Evolutionary conservation across 2,797 vertebrate genomes (phyloP), one percentile per base, ranked within the genome.

Genomic region (Myotis myotis): DNA sequence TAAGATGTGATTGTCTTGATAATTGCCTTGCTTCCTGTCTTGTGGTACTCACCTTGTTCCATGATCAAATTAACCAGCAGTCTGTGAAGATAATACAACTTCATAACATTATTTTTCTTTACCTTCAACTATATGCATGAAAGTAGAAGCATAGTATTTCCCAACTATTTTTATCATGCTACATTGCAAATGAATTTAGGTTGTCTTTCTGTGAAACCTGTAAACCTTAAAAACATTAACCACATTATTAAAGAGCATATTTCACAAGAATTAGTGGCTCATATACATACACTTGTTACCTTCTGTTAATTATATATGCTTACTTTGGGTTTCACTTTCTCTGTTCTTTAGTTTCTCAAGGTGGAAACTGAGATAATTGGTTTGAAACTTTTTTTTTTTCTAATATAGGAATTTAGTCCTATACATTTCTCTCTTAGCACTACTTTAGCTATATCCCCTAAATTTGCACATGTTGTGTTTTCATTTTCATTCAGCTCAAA

Each of bases 221-320:
- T 80, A 62, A 86, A 71, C 23, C 87, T 94, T 53, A 25, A 87
- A 92, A 90, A 66, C 90, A 80, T 33, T 78, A 76, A 74, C 41
- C 64, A 20, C 6, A 51, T 60, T 88, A 57, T 79, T 62, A 33
- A 92, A 75, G 10, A 87, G 16, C 8, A 17, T 85, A 93, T 64
- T 82, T 94, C 49, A 66, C 19, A 85, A 55, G 66, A 94, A 70
- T 74, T 68, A 74, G 57, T 88, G n/a, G 72, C 19, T 74, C 28
- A 44, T 68, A 62, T 66, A 53, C 47, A 84, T 72, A 68, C 8
- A 66, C 6, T 70, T 64, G 20, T 86, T 86, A 47, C 9, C 2
- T 57, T 87, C 6, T 83, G 1, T 83, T 93, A 80, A 38, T 75
- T 91, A 62, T 62, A 30, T 60, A 62, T 89, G 4, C 33, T 71